Evolutionary conservation across 2,888 invertebrate genomes (phyloP).

Genomic region (Apomyelois bistriatella): DNA sequence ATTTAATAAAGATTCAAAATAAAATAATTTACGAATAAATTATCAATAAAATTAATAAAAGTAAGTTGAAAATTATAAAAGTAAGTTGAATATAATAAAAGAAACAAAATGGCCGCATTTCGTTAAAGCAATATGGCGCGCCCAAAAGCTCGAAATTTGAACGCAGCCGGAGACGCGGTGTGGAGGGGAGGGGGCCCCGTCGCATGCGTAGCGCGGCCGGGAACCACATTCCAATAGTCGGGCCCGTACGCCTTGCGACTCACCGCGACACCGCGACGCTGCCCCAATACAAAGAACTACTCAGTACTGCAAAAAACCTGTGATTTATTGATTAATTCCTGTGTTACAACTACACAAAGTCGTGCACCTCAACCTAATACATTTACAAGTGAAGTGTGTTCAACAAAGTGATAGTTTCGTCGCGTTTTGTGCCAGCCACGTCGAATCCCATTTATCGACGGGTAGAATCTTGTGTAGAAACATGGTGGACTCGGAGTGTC

Average conservation of each 20-base stretch:
- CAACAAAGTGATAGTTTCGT: constrained; percentile 44
- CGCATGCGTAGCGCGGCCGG: constrained; percentile 69
- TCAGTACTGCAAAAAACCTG: constrained; percentile 76
- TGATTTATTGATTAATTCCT: constrained; percentile 80
- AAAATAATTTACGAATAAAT: not conserved
- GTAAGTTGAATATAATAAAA: not conserved
- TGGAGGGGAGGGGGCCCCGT: constrained; percentile 34
- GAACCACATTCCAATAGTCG: constrained; percentile 74
- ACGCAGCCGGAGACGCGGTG: constrained; percentile 50
- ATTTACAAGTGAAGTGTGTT: constrained; percentile 33
- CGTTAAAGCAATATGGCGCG: constrained; percentile 27
- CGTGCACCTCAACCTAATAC: constrained; percentile 32
- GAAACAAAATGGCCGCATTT: constrained; percentile 3
- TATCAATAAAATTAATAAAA: not conserved
- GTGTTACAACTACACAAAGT: constrained; percentile 55
- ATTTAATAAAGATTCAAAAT: not conserved
- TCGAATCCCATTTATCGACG: constrained; percentile 79
- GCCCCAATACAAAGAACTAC: constrained; percentile 75
- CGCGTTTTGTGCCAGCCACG: constrained; percentile 64
- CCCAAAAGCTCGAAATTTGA: constrained; percentile 53
- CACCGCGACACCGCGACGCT: constrained; percentile 53
- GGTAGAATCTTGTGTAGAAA: constrained; percentile 75
- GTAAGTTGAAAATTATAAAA: not conserved
- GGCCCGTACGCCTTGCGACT: constrained; percentile 58
- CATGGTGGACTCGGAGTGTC: constrained; percentile 73